A percentile compares a stretch with the other conserved stretches of the same genome.
Conservation (phyloP, 2,797 vertebrate genomes). For the Lagorchestes hirsutus region DNA sequence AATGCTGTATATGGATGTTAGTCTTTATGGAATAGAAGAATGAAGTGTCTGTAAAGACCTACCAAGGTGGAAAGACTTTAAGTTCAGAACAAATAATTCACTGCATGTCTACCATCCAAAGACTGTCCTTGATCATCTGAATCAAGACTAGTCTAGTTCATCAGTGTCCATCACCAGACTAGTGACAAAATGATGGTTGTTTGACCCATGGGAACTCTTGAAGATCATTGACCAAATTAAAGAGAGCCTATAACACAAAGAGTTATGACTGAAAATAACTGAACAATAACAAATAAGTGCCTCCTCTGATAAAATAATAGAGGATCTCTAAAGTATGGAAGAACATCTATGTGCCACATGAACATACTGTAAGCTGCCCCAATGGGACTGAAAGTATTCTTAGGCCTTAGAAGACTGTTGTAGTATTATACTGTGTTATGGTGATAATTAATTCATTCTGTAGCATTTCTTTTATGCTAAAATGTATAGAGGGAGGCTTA, state of each 20-base stretch:
- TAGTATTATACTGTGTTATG: not conserved
- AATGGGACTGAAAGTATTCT: slow-evolving; percentile 28
- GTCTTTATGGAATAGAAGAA: not conserved
- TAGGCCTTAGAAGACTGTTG: not conserved
- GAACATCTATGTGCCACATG: not conserved
- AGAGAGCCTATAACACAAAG: not conserved
- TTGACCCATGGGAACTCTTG: not conserved
- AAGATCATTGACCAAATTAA: not conserved
- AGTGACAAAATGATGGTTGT: not conserved
- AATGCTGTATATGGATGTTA: not conserved
- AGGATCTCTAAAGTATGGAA: not conserved
- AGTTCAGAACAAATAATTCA: not conserved
- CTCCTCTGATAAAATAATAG: not conserved
- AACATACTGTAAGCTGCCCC: not conserved
- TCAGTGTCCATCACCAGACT: not conserved
- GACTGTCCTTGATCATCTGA: not conserved
- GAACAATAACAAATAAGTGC: not conserved
- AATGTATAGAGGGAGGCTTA: not conserved
- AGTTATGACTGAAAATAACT: not conserved
- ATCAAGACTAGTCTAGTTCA: not conserved
- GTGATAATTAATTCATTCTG: not conserved
- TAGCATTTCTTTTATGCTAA: not conserved
- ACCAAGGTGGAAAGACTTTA: not conserved
- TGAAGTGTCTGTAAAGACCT: not conserved
- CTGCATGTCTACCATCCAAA: not conserved